Conservation (phyloP, 2,888 invertebrate species). For the Endomychus coccineus region DNA sequence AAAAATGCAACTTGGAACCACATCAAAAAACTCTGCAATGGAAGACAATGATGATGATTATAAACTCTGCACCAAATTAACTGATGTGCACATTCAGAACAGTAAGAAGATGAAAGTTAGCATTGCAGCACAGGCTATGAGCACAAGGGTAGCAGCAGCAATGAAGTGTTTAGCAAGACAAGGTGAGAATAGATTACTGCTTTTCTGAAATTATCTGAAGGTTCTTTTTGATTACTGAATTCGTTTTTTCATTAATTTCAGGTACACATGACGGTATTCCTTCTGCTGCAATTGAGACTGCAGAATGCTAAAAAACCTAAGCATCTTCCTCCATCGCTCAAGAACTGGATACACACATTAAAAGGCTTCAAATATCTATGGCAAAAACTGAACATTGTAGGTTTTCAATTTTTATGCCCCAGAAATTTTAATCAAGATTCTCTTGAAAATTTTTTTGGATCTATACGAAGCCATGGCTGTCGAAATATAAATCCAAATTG, state of each 20-base stretch:
- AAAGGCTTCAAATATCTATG: conserved; percentile 2
- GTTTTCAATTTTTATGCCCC: neutral
- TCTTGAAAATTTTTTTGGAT: conserved; percentile 7
- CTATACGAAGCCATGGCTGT: conserved; percentile 5
- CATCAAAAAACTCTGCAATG: neutral
- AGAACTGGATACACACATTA: conserved; percentile 3
- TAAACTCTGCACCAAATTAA: neutral
- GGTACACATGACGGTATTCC: no score
- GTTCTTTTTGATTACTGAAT: no score
- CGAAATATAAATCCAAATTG: neutral
- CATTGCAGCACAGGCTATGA: conserved; percentile 1
- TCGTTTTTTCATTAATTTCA: no score
- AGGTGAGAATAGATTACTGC: no score
- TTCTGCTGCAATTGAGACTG: neutral
- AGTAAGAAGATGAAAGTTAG: conserved; percentile 2
- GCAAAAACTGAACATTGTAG: no score
- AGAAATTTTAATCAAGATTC: conserved; percentile 6
- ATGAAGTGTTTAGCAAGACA: no score
- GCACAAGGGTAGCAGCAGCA: neutral
- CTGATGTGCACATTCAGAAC: neutral
- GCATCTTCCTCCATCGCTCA: neutral
- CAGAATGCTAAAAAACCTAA: neutral
- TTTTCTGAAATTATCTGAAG: no score
- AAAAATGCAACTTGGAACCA: neutral
- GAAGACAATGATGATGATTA: neutral